phyloP scores from a whole-genome alignment of 1,140 invertebrate genomes.

The Venustaconcha ellipsiformis region DNA sequence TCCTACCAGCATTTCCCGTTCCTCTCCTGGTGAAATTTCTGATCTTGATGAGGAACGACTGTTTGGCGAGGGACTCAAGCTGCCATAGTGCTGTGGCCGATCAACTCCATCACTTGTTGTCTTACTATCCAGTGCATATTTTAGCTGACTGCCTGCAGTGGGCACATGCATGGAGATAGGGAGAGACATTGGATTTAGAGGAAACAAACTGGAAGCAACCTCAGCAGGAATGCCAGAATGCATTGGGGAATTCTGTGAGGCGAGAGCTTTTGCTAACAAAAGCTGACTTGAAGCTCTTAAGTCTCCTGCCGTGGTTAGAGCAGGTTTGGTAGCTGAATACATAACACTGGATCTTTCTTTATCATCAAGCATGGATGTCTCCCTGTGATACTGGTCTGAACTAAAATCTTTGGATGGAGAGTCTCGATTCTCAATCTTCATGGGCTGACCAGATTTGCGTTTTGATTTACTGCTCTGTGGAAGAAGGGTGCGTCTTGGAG shows the following conservation, averaged over 20 bases:
- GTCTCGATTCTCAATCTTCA: too few species aligned
- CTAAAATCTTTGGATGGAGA: too few species aligned
- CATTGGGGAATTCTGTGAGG: slow-evolving; percentile 29
- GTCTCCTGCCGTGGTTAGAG: too few species aligned
- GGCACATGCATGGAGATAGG: too few species aligned
- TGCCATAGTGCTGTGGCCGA: slow-evolving; percentile 1
- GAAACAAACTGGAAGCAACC: not conserved
- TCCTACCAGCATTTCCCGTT: slow-evolving; percentile 42
- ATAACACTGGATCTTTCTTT: too few species aligned
- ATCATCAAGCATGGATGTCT: too few species aligned
- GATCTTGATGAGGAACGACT: slow-evolving; percentile 33
- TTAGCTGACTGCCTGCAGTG: not conserved
- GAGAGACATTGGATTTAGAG: too few species aligned
- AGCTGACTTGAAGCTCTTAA: slow-evolving; percentile 19
- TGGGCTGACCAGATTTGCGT: too few species aligned
- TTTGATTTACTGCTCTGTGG: slow-evolving; percentile 13
- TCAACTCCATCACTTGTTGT: too few species aligned
- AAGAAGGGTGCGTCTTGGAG: slow-evolving; percentile 47
- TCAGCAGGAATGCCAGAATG: not conserved
- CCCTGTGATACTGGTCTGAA: too few species aligned
- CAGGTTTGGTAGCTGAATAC: too few species aligned
- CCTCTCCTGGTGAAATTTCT: slow-evolving; percentile 29
- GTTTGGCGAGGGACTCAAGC: slow-evolving; percentile 19
- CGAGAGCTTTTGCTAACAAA: slow-evolving; percentile 27
- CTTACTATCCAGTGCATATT: not conserved